A percentile compares a stretch with the other conserved stretches of the same genome.
Evolutionary conservation across 2,888 invertebrate species (phyloP).

Genomic region (Germaria angustata): DNA sequence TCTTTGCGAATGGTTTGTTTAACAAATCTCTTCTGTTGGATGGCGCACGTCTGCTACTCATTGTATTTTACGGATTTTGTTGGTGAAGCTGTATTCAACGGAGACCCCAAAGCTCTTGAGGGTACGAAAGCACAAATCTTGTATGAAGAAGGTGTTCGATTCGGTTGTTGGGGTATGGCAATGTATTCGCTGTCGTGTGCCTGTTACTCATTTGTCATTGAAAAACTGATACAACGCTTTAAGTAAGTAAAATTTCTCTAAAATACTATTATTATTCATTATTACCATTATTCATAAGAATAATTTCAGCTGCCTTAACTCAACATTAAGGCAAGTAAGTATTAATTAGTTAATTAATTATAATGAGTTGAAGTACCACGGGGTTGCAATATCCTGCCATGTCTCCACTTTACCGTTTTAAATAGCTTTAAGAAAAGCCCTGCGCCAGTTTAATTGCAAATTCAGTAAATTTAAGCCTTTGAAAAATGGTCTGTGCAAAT

Average conservation of each 20-base stretch:
- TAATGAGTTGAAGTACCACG: too few species aligned
- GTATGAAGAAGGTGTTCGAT: slow-evolving; percentile 95
- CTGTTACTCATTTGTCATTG: slow-evolving; percentile 93
- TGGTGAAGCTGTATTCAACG: slow-evolving; percentile 78
- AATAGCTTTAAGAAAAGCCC: too few species aligned
- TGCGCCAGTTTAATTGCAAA: too few species aligned
- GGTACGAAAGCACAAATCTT: slow-evolving; percentile 84
- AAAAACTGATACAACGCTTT: slow-evolving; percentile 88
- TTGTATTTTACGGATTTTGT: slow-evolving; percentile 97
- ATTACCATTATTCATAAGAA: not conserved
- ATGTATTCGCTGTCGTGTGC: slow-evolving; percentile 97
- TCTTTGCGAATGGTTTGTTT: slow-evolving; percentile 92
- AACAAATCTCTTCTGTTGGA: slow-evolving; percentile 98
- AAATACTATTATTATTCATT: too few species aligned
- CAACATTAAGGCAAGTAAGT: not conserved
- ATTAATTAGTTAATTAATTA: too few species aligned
- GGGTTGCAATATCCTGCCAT: too few species aligned
- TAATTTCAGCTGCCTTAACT: not conserved
- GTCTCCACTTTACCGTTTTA: too few species aligned
- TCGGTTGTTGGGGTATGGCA: slow-evolving; percentile 98
- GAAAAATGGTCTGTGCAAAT: too few species aligned
- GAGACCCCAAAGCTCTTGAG: slow-evolving; percentile 84
- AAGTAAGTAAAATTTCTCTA: slow-evolving; percentile 81
- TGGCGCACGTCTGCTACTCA: slow-evolving; percentile 98
- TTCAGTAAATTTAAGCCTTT: too few species aligned